Evolutionary conservation across 2,888 invertebrate species (phyloP).

Genomic region (Epistrophella euchroma): DNA sequence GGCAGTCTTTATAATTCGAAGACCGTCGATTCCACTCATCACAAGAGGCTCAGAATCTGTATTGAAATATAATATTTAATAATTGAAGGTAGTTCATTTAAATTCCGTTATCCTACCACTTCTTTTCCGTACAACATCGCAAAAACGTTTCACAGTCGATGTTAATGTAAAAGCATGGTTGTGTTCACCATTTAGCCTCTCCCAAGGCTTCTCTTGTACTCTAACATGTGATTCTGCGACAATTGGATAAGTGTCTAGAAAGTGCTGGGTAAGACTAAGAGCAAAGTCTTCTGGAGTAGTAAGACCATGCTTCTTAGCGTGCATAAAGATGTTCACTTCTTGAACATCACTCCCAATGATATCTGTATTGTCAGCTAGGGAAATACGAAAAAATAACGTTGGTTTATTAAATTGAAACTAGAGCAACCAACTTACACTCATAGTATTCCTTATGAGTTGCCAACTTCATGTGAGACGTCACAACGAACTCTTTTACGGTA

Average conservation of each 20-base stretch:
- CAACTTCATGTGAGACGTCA: slow-evolving; percentile 74
- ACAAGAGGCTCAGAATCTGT: slow-evolving; percentile 66
- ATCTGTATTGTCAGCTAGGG: slow-evolving; percentile 76
- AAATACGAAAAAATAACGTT: not conserved
- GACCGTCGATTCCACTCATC: slow-evolving; percentile 70
- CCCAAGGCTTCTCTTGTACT: slow-evolving; percentile 75
- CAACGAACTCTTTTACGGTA: slow-evolving; percentile 68
- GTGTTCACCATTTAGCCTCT: slow-evolving; percentile 71
- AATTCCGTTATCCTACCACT: slow-evolving; percentile 41
- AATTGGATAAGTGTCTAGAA: slow-evolving; percentile 74
- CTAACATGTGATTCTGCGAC: slow-evolving; percentile 74
- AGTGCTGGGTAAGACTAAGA: slow-evolving; percentile 73
- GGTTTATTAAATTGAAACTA: not conserved
- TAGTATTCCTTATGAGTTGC: slow-evolving; percentile 77
- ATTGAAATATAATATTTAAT: not conserved
- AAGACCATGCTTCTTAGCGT: slow-evolving; percentile 74
- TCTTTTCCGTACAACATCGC: slow-evolving; percentile 76
- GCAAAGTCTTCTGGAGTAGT: slow-evolving; percentile 76
- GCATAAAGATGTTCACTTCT: slow-evolving; percentile 75
- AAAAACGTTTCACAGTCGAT: slow-evolving; percentile 66
- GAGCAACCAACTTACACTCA: slow-evolving; percentile 61
- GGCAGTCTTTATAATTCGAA: slow-evolving; percentile 76
- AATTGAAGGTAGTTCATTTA: not conserved
- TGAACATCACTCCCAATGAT: slow-evolving; percentile 77
- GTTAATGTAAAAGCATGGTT: slow-evolving; percentile 75